Base-by-base conservation (phyloP, 2,888 invertebrate genomes). In the Archaeoteleia sp. region DNA sequence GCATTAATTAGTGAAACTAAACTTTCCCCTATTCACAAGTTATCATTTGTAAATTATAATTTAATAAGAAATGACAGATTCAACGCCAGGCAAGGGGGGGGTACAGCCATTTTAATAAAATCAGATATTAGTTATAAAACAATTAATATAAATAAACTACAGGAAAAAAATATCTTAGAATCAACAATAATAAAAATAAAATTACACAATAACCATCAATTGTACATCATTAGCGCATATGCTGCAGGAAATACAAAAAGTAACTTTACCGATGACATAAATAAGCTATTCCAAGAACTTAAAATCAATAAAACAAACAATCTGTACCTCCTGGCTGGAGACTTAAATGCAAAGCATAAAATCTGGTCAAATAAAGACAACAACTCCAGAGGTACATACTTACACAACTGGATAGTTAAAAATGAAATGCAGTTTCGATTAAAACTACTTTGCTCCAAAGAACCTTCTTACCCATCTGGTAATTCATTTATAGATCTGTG, bases 81-180 rank as follows among this genome's bases (percentile, higher is more conserved):
- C 8, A 49, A 54, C 7, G 5, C 40, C 0, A 46, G 7, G 3
- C 42, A 49, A 45, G 68, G 72, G 4, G 68, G 71, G 0, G 71
- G 68, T 5, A 68, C 72, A 7, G 70, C 67, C 20, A 70, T 70
- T 2, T 3, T 70, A n/a, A 48, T 67, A 2, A 68, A 57, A 42
- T 61, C 60, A 29, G 1, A 58, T 10, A 15, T 63, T 0, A 32
- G 57, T n/a, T 45, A 23, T 9, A 27, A 55, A 57, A 12, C 12
- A 7, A 29, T 55, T 5, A 14, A 10, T 5, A 2, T 35, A 12
- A 37, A n/a, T 1, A 12, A n/a, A 1, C 14, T 5, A 1, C 10
- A 49, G 10, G 8, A 49, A 7, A 9, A 35, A 1, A 45, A 55
- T 10, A 57, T 57, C 5, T 13, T 46, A 9, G 57, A 57, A 46